Evolutionary conservation across 2,888 invertebrate species (phyloP).

Genomic region (Hirudinaria manillensis): DNA sequence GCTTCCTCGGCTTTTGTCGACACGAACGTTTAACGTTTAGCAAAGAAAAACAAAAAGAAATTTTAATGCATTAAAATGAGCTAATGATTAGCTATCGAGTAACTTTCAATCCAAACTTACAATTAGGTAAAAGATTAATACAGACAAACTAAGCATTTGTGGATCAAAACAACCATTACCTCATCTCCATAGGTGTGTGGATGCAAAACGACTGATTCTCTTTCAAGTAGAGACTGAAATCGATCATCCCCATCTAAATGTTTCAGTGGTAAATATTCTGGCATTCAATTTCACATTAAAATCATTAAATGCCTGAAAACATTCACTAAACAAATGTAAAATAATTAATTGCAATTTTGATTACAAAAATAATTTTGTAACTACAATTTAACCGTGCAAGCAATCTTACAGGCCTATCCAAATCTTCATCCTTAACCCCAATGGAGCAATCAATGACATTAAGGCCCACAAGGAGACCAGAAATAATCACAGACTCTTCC

Average conservation of each 20-base stretch:
- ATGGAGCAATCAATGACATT: constrained; percentile 97
- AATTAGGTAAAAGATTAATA: too few relatives aligned
- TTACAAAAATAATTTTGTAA: neutral
- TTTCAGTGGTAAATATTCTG: neutral
- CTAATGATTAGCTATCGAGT: neutral
- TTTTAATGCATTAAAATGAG: neutral
- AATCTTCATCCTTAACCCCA: constrained; percentile 77
- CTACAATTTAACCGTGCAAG: neutral
- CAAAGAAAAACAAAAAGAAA: neutral
- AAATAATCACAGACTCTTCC: constrained; percentile 87
- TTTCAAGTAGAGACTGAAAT: constrained; percentile 81
- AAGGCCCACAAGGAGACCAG: constrained; percentile 66
- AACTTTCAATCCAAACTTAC: too few relatives aligned
- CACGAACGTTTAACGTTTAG: neutral
- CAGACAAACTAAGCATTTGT: too few relatives aligned
- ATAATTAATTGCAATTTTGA: neutral
- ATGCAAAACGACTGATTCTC: constrained; percentile 26
- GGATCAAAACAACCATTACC: constrained; percentile 14
- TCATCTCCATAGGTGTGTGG: constrained; percentile 36
- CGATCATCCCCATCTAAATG: constrained; percentile 83
- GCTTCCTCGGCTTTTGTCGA: constrained; percentile 36
- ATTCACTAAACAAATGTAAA: too few relatives aligned
- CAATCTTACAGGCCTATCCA: constrained; percentile 23
- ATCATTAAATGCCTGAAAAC: too few relatives aligned
- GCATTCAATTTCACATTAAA: neutral